A percentile compares a stretch with the other conserved stretches of the same genome.
Conservation (phyloP, 2,797 vertebrate genomes). For the Enteromius afrohamiltoni region DNA sequence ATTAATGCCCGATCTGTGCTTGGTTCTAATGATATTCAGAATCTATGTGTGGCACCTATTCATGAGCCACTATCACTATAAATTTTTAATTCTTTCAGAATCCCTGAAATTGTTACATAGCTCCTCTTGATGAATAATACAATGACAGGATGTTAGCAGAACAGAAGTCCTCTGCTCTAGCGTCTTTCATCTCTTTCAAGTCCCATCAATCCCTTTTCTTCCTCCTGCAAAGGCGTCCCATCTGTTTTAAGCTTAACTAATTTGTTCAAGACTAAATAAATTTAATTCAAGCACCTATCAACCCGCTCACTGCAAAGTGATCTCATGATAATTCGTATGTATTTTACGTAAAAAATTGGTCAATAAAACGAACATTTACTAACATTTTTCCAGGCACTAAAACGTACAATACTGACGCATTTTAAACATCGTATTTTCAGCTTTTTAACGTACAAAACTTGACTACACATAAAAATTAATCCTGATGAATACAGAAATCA, state of each 20-base stretch:
- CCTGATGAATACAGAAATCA: too few relatives aligned
- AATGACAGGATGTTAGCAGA: not conserved
- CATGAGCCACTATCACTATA: not conserved
- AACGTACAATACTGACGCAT: too few relatives aligned
- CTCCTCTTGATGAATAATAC: not conserved
- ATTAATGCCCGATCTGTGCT: not conserved
- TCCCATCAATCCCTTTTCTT: slow-evolving; percentile 9
- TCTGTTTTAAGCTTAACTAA: slow-evolving; percentile 9
- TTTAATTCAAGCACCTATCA: slow-evolving; percentile 24
- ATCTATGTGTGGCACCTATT: not conserved
- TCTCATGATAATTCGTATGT: too few relatives aligned
- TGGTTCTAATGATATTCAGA: not conserved
- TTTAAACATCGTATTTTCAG: too few relatives aligned
- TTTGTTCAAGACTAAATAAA: slow-evolving; percentile 10
- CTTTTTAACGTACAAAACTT: too few relatives aligned
- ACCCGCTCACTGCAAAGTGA: not conserved
- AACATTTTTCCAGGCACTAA: too few relatives aligned
- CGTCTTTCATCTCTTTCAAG: slow-evolving; percentile 5
- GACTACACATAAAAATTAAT: too few relatives aligned
- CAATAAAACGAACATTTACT: too few relatives aligned
- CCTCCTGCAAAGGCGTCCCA: not conserved
- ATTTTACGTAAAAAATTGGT: too few relatives aligned
- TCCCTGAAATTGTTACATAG: not conserved
- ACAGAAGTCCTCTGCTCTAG: not conserved
- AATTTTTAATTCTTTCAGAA: not conserved